Evolutionary conservation across 1,140 invertebrate species (phyloP).

Genomic region (Colletes gigas): DNA sequence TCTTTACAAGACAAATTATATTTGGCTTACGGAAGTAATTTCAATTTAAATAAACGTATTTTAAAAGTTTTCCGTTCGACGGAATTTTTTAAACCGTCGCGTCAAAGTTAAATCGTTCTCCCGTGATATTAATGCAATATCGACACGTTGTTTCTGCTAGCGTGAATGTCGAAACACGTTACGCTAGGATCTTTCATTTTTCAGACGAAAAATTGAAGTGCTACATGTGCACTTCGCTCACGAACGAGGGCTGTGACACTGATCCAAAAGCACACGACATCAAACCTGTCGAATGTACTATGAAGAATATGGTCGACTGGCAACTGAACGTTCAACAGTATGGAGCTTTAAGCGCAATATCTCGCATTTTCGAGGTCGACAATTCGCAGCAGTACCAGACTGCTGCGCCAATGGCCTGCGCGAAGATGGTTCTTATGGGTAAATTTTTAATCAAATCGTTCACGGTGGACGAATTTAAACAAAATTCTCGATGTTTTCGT

Average conservation of each 20-base stretch:
- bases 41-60: no score
- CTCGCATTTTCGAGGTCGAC: constrained; percentile 63
- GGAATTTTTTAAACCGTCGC: no score
- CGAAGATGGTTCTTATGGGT: constrained; percentile 70
- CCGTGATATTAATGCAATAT: no score
- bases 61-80: no score
- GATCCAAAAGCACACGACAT: constrained; percentile 51
- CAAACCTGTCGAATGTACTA: constrained; percentile 62
- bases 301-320: constrained; percentile 54
- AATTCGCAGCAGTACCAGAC: constrained; percentile 38
- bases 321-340: constrained; percentile 48
- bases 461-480: no score
- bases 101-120: no score
- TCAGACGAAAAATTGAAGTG: constrained; percentile 70
- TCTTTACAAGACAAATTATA: no score
- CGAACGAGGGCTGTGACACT: constrained; percentile 52
- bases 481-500: no score
- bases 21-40: no score
- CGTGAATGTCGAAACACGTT: not conserved
- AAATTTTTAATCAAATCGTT: constrained; percentile 2
- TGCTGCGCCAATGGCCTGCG: constrained; percentile 55
- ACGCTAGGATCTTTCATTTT: constrained; percentile 6
- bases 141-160: no score
- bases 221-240: constrained; percentile 69
- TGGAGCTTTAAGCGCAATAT: constrained; percentile 23